A percentile compares a stretch with the other conserved stretches of the same genome.
phyloP scores from a whole-genome alignment of 2,113 vertebrate genomes.

The Notarius quadriscutis region DNA sequence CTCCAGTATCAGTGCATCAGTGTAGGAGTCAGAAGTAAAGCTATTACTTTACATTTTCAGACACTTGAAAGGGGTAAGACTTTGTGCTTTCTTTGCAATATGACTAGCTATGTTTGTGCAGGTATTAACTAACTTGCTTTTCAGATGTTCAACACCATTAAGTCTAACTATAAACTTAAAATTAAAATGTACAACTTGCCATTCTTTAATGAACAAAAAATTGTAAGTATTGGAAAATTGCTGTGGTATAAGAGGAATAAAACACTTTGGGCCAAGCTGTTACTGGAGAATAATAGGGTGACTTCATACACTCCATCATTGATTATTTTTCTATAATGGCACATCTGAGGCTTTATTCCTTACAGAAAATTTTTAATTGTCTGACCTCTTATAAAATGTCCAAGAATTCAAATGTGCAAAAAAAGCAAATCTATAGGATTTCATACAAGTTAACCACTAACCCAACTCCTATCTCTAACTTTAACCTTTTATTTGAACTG shows the following conservation, averaged over 20 bases:
- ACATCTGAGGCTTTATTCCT: neutral
- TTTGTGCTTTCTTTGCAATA: too few relatives aligned
- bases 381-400: neutral
- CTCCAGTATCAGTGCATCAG: neutral
- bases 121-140: neutral
- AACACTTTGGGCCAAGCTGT: neutral
- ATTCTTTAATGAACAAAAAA: neutral
- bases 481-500: neutral
- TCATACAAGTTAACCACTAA: neutral
- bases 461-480: neutral
- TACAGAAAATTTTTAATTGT: neutral
- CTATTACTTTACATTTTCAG: neutral
- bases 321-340: neutral
- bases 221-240: neutral
- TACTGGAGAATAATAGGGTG: neutral
- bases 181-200: neutral
- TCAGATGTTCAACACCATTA: neutral
- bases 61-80: neutral
- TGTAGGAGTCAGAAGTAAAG: neutral
- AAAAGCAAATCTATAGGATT: neutral
- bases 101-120: neutral
- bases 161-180: neutral
- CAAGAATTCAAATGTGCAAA: neutral
- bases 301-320: neutral
- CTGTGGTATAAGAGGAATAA: neutral